Percentiles rank a stretch among this genome's conserved stretches.
Evolutionary conservation across 2,113 vertebrate genomes (phyloP).

Genomic region (Cisticola juncidis): DNA sequence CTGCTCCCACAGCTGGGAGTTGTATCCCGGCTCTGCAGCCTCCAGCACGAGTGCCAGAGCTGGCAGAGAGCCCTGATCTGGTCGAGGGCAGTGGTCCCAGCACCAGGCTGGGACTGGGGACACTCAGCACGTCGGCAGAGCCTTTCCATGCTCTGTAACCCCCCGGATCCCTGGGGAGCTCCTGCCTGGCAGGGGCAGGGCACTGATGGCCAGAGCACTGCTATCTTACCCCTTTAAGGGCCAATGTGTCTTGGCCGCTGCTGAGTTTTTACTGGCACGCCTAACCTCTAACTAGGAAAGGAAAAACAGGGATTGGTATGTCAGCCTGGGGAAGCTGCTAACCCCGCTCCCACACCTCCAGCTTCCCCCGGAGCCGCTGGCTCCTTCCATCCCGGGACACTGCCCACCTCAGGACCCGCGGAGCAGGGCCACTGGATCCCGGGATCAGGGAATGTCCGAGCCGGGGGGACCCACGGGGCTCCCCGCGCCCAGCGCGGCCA

Average conservation of each 20-base stretch:
- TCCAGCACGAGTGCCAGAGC: neutral
- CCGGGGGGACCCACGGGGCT: neutral
- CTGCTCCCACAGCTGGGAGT: neutral
- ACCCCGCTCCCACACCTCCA: neutral
- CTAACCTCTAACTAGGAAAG: neutral
- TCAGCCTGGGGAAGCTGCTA: neutral
- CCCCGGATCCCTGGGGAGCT: neutral
- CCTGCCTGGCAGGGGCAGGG: neutral
- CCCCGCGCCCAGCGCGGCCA: too few relatives aligned
- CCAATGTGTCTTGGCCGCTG: neutral
- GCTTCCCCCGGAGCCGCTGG: neutral
- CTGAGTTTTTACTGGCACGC: neutral
- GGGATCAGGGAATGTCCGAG: accelerated
- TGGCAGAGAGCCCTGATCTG: accelerated
- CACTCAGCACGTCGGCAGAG: neutral
- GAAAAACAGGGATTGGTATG: neutral
- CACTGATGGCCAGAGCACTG: neutral
- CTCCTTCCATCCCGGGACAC: neutral
- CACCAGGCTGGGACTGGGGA: accelerated
- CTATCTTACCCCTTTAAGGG: neutral
- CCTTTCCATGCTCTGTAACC: neutral
- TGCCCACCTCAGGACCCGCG: accelerated
- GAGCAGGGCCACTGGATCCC: neutral
- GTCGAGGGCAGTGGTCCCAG: neutral
- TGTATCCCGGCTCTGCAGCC: accelerated